These are phyloP conservation scores for Parazoanthus swiftii DNA, from an alignment of 92 coral and sea anemone genomes.

Conservation along the genomic window DNA sequence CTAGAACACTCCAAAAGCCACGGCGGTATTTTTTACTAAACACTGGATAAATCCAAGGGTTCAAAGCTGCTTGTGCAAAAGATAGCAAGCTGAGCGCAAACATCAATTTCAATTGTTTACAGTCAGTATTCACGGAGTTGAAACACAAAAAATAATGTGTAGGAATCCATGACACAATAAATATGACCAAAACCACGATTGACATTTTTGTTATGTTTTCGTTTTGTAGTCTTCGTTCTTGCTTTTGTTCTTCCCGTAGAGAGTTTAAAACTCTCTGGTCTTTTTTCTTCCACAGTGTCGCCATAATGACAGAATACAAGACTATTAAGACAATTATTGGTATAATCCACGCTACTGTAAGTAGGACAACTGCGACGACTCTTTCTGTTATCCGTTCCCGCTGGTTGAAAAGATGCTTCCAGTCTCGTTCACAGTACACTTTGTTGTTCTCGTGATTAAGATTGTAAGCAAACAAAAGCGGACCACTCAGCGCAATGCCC, in stretches of 20 bases:
- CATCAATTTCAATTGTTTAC: neutral
- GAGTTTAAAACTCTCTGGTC: neutral
- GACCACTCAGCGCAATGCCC: neutral
- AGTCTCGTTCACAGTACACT: neutral
- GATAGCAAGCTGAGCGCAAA: too few relatives aligned
- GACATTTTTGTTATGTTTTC: neutral
- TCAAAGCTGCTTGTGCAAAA: too few relatives aligned
- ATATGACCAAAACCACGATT: neutral
- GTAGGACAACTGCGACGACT: too few relatives aligned
- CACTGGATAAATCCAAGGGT: too few relatives aligned
- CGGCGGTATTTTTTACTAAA: too few relatives aligned
- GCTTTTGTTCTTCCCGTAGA: neutral
- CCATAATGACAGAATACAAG: neutral
- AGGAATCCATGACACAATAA: neutral
- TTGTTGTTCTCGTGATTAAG: neutral
- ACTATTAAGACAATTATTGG: too few relatives aligned
- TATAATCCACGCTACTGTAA: too few relatives aligned
- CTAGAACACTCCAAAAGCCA: too few relatives aligned
- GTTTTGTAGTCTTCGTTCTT: neutral
- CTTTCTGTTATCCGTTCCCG: too few relatives aligned
- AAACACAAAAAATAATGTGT: too few relatives aligned
- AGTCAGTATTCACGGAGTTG: too few relatives aligned
- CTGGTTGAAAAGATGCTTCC: too few relatives aligned
- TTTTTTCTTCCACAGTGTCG: neutral
- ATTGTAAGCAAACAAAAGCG: neutral